Base-by-base conservation (phyloP, 1,140 invertebrate genomes). In the Calycopis cecrops region DNA sequence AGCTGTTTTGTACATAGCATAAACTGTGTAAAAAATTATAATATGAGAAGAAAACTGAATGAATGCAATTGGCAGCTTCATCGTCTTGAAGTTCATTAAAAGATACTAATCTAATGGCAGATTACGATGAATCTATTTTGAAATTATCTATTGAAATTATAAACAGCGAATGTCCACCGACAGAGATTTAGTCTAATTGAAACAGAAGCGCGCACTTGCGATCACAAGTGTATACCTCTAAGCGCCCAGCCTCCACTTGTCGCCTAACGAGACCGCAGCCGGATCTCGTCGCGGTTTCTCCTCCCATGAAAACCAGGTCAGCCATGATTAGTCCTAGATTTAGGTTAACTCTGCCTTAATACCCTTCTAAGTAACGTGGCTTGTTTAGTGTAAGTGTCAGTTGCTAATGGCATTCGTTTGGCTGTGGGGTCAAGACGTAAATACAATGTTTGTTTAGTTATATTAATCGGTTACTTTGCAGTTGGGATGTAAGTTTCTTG, bases 261-360 rank as follows among this genome's bases (percentile, higher is more conserved):
- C 52, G 28, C 28, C 52, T 54, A 54, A 54, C 52, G 52, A 54
- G 52, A 47, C 40, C 52, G 42, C 44, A 44, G 9, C 1, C 40
- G 33, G 44, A 54, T 47, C 21, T 54, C 12, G 9, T 34, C 34
- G 49, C 18, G 38, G 33, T 54, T 11, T 37, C 49, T 28, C 18
- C 52, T 17, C 14, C 21, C 12, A 40, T 21, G 37, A 60, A 56
- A 61, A 57, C 49, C 55, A 53, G 59, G 59, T 57, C 59, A 61
- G 52, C 54, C 51, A 21, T 61, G 54, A 61, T 57, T 57, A 57
- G 54, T 61, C 49, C 44, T 48, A 53, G 57, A 44, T 53, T 53
- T 49, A 59, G 47, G 35, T 48, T 51, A 18, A 12, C 35, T 33
- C 52, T 48, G 52, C 48, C 37, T 48, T 53, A 53, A 37, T 35